phyloP scores from a whole-genome alignment of 2,113 vertebrate genomes.

The Ageneiosus marmoratus region DNA sequence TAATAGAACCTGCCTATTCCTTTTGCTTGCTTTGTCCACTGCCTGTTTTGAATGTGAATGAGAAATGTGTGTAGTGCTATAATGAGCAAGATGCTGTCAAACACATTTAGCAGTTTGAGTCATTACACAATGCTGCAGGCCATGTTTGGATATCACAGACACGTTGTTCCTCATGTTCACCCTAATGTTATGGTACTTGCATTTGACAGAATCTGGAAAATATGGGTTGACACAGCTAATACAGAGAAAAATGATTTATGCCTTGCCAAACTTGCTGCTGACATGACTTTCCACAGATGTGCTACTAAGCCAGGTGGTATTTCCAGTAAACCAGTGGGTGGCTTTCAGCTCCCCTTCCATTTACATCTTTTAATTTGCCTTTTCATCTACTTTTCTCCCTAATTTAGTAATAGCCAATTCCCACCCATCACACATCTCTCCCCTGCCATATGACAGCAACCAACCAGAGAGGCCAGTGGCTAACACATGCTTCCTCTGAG shows the following conservation, averaged over 20 bases:
- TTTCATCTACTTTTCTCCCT: too few species aligned
- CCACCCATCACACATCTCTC: too few species aligned
- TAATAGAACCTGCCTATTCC: constrained; percentile 5
- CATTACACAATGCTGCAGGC: constrained; percentile 34
- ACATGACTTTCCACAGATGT: constrained; percentile 7
- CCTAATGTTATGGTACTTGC: constrained; percentile 29
- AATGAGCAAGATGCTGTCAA: constrained; percentile 48
- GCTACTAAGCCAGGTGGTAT: constrained; percentile 26
- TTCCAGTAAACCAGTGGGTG: constrained; percentile 14
- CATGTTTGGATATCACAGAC: constrained; percentile 37
- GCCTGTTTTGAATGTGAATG: constrained; percentile 45
- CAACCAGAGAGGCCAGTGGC: too few species aligned
- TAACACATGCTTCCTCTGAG: too few species aligned
- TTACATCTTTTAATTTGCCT: too few species aligned
- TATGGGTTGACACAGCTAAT: constrained; percentile 17
- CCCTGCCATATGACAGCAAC: too few species aligned
- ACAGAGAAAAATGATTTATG: constrained; percentile 4
- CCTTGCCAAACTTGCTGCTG: background rate
- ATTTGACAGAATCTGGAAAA: constrained; percentile 15
- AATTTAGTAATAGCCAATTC: too few species aligned
- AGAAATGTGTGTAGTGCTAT: constrained; percentile 32
- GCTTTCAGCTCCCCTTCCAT: background rate
- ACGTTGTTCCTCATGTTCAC: constrained; percentile 37
- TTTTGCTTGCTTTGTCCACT: constrained; percentile 20
- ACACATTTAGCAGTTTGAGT: constrained; percentile 51